Evolutionary conservation across 2,888 invertebrate species (phyloP), one percentile per base, ranked within the genome.

Genomic region (Apamea epomidion): DNA sequence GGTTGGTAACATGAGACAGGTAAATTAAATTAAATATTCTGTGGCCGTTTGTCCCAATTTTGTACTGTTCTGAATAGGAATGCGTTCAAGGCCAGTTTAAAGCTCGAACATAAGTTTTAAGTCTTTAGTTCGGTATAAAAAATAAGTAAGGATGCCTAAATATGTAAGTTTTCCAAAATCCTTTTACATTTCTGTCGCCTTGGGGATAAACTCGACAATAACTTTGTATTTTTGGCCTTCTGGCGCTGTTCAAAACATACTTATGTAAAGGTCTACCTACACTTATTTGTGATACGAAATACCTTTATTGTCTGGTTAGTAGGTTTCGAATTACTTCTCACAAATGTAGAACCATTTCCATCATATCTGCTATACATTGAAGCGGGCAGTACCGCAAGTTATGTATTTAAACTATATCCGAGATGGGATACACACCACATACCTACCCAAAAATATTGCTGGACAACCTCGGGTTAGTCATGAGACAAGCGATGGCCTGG

Each of bases 1-100:
- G 60, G 29, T 71, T 51, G 68, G 54, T 42, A 32, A 67, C 76
- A 75, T 76, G 67, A 54, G 42, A 60, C 75, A 76, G 79, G 76
- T 79, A 45, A 42, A 73, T 78, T 75, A 75, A 81, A 86, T 81
- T 72, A 62, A 58, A 87, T 54, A 25, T 72, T 71, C 5, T 32
- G 21, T 51, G 8, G 2, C 32, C 12, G 42, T n/a, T 42, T 51
- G 21, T 18, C 48, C n/a, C 51, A 16, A 32, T 60, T 32, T 32
- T 21, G 37, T 60, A 21, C 12, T 32, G 7, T 14, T 32, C 45
- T 42, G 12, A 12, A 32, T 51, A 70, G 7, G 16, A 45, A 51
- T 37, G 29, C 51, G 62, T 74, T 84, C 70, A 74, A 48, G 37
- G 60, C 29, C 29, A 72, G 37, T 12, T 29, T 18, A 37, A 18